phyloP scores from a whole-genome alignment of 2,888 invertebrate genomes.

The Unio delphinus region DNA sequence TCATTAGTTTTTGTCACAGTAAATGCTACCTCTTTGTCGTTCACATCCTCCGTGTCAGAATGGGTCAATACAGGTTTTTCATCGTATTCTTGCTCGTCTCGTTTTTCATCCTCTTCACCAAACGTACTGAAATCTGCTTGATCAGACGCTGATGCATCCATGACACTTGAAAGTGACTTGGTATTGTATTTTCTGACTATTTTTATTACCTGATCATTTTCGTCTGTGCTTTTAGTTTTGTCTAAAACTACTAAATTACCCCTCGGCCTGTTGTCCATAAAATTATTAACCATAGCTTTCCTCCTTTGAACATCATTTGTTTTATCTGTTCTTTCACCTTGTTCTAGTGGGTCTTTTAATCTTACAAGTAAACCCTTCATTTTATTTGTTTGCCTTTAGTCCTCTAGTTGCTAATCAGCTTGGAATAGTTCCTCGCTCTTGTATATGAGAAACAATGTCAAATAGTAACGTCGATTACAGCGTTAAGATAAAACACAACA shows the following conservation, averaged over 20 bases:
- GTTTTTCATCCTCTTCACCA: not conserved
- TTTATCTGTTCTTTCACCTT: not conserved
- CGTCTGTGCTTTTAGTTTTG: conserved; percentile 7
- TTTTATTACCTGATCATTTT: not conserved
- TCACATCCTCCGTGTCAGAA: conserved; percentile 11
- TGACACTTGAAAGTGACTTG: too few species aligned
- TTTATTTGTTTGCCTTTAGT: conserved; percentile 3
- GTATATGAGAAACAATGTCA: too few species aligned
- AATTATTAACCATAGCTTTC: conserved; percentile 1
- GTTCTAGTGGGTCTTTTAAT: conserved; percentile 10
- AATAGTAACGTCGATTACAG: too few species aligned
- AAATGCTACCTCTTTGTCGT: conserved; percentile 2
- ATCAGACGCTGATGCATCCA: too few species aligned
- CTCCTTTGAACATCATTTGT: not conserved
- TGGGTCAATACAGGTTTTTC: conserved; percentile 21
- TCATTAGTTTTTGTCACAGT: conserved; percentile 4
- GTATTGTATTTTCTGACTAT: not conserved
- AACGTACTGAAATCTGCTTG: not conserved
- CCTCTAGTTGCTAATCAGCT: too few species aligned
- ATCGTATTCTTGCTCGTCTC: conserved; percentile 22
- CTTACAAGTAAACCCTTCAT: conserved; percentile 26
- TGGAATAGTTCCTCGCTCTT: too few species aligned
- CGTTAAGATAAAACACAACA: too few species aligned
- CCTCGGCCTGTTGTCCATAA: conserved; percentile 6
- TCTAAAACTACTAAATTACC: conserved; percentile 5